phyloP scores from a whole-genome alignment of 2,888 invertebrate species.

The Octonoba sinensis region DNA sequence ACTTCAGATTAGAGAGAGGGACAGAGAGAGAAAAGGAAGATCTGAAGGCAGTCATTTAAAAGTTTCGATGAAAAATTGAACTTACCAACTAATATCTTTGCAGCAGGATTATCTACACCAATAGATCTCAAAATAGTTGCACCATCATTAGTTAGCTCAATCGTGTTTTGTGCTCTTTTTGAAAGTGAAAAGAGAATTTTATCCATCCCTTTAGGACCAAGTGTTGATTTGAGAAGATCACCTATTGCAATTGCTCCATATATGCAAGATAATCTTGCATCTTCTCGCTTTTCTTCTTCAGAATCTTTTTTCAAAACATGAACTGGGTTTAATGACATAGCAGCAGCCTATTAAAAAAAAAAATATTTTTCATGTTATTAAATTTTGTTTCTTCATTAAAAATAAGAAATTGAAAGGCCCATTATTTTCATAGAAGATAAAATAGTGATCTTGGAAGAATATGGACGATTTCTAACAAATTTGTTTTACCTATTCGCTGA shows the following conservation, averaged over 20 bases:
- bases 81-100: slow-evolving; percentile 89
- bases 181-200: slow-evolving; percentile 73
- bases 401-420: too few relatives aligned
- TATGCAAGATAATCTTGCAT: slow-evolving; percentile 96
- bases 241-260: slow-evolving; percentile 99
- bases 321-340: slow-evolving; percentile 82
- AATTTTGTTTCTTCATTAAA: too few relatives aligned
- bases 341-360: slow-evolving; percentile 14
- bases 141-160: slow-evolving; percentile 99
- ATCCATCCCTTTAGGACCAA: slow-evolving; percentile 98
- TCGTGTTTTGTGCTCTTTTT: slow-evolving; percentile 72
- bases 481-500: too few relatives aligned
- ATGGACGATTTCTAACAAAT: too few relatives aligned
- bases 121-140: slow-evolving; percentile 97
- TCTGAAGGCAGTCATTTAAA: too few relatives aligned
- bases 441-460: too few relatives aligned
- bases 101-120: slow-evolving; percentile 98
- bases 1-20: neutral
- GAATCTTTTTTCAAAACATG: slow-evolving; percentile 95
- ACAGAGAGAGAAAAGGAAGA: neutral
- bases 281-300: slow-evolving; percentile 97
- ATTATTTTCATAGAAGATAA: too few relatives aligned
- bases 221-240: slow-evolving; percentile 96
- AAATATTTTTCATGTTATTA: too few relatives aligned
- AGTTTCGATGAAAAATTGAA: slow-evolving; percentile 19